Evolutionary conservation across 1,140 invertebrate species (phyloP).

Genomic region (Acromyrmex heyeri): DNA sequence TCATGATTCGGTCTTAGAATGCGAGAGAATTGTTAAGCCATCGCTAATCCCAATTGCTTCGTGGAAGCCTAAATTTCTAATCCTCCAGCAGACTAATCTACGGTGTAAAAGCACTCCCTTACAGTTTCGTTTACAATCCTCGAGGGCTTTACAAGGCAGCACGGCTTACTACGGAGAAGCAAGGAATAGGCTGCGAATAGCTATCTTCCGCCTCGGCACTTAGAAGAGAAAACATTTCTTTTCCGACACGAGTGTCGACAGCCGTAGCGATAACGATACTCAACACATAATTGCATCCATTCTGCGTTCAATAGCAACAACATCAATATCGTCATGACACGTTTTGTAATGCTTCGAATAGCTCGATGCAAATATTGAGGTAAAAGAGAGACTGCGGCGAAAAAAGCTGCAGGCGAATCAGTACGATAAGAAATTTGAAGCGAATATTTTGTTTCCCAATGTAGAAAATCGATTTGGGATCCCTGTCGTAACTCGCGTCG

Average conservation of each 20-base stretch:
- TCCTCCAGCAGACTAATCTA: slow-evolving; percentile 16
- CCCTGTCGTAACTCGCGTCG: neutral
- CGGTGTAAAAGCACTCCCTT: neutral
- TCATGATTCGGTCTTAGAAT: neutral
- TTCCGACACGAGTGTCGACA: slow-evolving; percentile 18
- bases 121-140: slow-evolving; percentile 43
- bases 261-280: neutral
- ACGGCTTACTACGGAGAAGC: neutral
- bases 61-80: slow-evolving; percentile 19
- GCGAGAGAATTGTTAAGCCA: neutral
- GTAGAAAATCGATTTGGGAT: slow-evolving; percentile 30
- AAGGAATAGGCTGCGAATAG: slow-evolving; percentile 4
- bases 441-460: slow-evolving; percentile 30
- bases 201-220: neutral
- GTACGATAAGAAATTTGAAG: neutral
- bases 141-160: neutral
- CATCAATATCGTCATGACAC: neutral
- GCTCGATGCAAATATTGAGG: neutral
- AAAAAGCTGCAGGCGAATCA: neutral
- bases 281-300: slow-evolving; percentile 10
- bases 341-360: neutral
- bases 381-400: neutral
- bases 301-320: slow-evolving; percentile 8
- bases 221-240: slow-evolving; percentile 20
- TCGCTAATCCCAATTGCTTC: neutral